Conservation (phyloP, 2,888 invertebrate species). For the Toxonevra muliebris region DNA sequence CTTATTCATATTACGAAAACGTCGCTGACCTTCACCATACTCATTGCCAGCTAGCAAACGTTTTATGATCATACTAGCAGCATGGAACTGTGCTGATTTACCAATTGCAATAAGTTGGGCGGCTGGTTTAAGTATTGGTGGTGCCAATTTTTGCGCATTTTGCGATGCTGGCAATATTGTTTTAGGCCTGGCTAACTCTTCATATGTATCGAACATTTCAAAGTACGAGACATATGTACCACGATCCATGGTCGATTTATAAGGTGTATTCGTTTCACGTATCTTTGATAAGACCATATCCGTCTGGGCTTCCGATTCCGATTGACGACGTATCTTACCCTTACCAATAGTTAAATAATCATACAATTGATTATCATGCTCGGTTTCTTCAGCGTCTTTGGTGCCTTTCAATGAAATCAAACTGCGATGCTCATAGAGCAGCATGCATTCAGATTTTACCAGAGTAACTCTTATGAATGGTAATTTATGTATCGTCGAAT, state of each 20-base stretch:
- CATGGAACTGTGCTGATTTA: slow-evolving; percentile 65
- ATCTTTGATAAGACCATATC: slow-evolving; percentile 71
- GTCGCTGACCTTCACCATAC: slow-evolving; percentile 72
- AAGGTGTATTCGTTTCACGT: slow-evolving; percentile 70
- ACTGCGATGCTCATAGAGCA: slow-evolving; percentile 72
- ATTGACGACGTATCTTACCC: slow-evolving; percentile 74
- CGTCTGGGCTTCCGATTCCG: slow-evolving; percentile 78
- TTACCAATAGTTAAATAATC: slow-evolving; percentile 74
- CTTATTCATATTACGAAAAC: slow-evolving; percentile 72
- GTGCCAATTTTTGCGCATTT: neutral
- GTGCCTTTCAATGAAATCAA: slow-evolving; percentile 71
- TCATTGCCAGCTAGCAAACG: slow-evolving; percentile 76
- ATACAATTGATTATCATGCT: slow-evolving; percentile 74
- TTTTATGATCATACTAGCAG: slow-evolving; percentile 72
- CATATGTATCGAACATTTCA: slow-evolving; percentile 79
- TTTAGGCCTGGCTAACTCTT: slow-evolving; percentile 49
- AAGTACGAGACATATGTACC: slow-evolving; percentile 76
- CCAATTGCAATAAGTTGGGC: slow-evolving; percentile 37
- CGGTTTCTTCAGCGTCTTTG: slow-evolving; percentile 68
- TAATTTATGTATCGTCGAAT: neutral
- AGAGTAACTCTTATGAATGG: slow-evolving; percentile 71
- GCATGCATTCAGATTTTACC: slow-evolving; percentile 73
- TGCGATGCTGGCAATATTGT: neutral
- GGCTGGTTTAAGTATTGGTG: slow-evolving; percentile 7
- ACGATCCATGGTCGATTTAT: slow-evolving; percentile 68